Conservation (phyloP, 2,888 invertebrate species). For the Eledona agricola region DNA sequence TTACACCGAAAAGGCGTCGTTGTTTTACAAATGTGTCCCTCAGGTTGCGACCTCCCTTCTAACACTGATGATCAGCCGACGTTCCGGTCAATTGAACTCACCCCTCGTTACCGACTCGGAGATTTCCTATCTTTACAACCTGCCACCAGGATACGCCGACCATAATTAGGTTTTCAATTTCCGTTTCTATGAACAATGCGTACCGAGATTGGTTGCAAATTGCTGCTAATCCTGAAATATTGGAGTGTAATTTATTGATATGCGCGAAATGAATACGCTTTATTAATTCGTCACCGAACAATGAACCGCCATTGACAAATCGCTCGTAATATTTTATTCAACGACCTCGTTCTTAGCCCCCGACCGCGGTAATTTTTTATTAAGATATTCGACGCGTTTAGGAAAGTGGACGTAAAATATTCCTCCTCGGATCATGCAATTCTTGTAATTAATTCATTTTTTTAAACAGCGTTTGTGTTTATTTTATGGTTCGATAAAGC, state of each 20-base stretch:
- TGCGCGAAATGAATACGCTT: not conserved
- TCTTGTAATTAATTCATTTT: too few relatives aligned
- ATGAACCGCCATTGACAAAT: too few relatives aligned
- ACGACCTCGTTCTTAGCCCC: too few relatives aligned
- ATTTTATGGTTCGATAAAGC: too few relatives aligned
- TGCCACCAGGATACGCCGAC: slow-evolving; percentile 23
- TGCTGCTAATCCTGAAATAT: slow-evolving; percentile 28
- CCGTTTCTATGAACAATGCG: slow-evolving; percentile 29
- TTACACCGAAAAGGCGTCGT: slow-evolving; percentile 37
- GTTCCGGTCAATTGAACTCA: slow-evolving; percentile 52
- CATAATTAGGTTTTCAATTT: slow-evolving; percentile 36
- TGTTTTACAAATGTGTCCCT: slow-evolving; percentile 48
- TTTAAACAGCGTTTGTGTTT: too few relatives aligned
- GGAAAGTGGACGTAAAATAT: too few relatives aligned
- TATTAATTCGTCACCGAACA: too few relatives aligned
- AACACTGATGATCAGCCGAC: slow-evolving; percentile 49
- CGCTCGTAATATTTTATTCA: too few relatives aligned
- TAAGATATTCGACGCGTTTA: too few relatives aligned
- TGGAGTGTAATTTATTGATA: slow-evolving; percentile 29
- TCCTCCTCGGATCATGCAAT: too few relatives aligned
- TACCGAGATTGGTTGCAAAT: slow-evolving; percentile 32
- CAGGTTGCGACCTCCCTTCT: slow-evolving; percentile 44
- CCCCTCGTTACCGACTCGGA: slow-evolving; percentile 28
- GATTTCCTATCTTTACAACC: slow-evolving; percentile 23
- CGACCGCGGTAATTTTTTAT: too few relatives aligned